Base-by-base conservation (phyloP, 2,113 vertebrate species). In the Meriones unguiculatus region DNA sequence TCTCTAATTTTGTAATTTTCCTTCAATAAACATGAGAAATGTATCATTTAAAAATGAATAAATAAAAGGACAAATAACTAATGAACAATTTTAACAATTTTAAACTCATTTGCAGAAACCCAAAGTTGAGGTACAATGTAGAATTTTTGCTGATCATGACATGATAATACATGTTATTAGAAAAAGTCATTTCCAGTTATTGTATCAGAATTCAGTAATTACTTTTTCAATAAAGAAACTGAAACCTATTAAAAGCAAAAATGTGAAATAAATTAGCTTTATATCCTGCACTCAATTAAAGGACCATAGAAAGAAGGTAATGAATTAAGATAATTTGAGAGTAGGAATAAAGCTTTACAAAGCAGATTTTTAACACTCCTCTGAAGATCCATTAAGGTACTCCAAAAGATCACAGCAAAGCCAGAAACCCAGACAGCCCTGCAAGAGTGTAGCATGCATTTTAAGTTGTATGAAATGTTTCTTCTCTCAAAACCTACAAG, bases 211-310 rank as follows among this genome's bases (percentile, higher is more conserved):
- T 97, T 75, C 96, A 96, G 97, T 98, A 98, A 98, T 98, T 98
- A 98, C 97, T 98, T 98, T 98, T 98, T 98, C 98, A 98, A 98
- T 98, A 98, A 98, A 98, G 98, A 97, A 98, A 98, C 89, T 97
- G 94, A 98, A 98, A 98, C 98, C 98, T 97, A 98, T 97, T 97
- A 98, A 89, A 90, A 96, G 92, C 38, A 97, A 96, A 97, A 98
- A 98, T 96, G 96, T 98, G 96, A 98, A 98, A 98, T 98, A 98
- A 98, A 98, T 98, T 98, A 98, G 87, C 93, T 98, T 98, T 98
- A 98, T 96, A 98, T 90, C 97, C 92, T 85, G 78, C 93, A 97
- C 96, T 98, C 97, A 98, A 97, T 98, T 98, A 98, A 98, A 98
- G 95, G 98, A 98, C 97, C 97, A 98, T 97, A 98, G 95, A 95